These are phyloP conservation scores for Patiria pectinifera DNA, from an alignment of 53 echinoderm and acorn worm genomes.

Conservation along the genomic window DNA sequence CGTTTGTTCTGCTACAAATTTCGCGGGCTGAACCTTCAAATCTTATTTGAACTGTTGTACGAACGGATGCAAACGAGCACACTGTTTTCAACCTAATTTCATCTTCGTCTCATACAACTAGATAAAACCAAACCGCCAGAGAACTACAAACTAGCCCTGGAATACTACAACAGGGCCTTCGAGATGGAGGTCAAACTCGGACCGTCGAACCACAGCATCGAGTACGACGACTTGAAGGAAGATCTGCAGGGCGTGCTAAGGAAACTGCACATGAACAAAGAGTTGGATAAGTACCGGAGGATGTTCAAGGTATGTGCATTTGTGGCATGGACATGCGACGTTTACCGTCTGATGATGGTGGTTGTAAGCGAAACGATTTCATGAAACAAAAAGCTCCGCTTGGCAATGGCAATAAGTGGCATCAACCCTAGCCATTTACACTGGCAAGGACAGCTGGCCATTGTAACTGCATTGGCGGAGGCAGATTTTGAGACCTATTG, in stretches of 20 bases:
- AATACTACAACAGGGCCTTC: conserved; percentile 62
- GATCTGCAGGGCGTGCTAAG: conserved; percentile 59
- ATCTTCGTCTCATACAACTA: background rate
- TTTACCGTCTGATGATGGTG: background rate
- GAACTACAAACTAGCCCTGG: conserved; percentile 28
- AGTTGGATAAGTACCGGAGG: too few species aligned
- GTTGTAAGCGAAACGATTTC: background rate
- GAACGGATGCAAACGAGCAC: too few species aligned
- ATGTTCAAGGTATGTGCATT: conserved; percentile 46
- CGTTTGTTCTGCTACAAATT: too few species aligned
- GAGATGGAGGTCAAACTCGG: conserved; percentile 83
- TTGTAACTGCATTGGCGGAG: too few species aligned
- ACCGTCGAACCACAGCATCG: conserved; percentile 20
- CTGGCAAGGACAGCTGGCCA: too few species aligned
- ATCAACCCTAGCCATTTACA: too few species aligned
- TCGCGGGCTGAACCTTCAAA: too few species aligned
- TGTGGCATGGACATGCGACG: background rate
- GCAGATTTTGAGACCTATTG: too few species aligned
- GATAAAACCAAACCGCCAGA: background rate
- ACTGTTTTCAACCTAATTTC: background rate
- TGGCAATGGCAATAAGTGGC: background rate
- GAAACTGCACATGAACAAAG: conserved; percentile 51
- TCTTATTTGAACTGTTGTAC: too few species aligned
- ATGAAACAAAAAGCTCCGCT: too few species aligned
- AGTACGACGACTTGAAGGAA: conserved; percentile 63